Base-by-base conservation (phyloP, 2,797 vertebrate genomes). In the Poliocrania exsul region DNA sequence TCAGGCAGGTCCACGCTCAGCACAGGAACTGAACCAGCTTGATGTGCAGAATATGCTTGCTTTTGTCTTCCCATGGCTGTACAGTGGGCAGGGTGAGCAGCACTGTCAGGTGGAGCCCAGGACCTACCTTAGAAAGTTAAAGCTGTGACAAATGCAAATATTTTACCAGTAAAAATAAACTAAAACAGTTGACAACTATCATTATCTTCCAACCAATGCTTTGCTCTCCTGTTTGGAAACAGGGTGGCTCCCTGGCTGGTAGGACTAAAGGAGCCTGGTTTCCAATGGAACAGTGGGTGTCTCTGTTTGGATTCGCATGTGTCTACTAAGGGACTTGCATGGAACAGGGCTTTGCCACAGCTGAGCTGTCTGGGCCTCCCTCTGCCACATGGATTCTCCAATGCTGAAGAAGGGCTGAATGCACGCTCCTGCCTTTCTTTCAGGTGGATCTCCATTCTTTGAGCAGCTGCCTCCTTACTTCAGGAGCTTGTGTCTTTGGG, bases 1-100 rank as follows among this genome's bases (percentile, higher is more conserved):
- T 99, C 99, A 99, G 98, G 99, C 99, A 99, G 97, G 97, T 96
- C 98, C 96, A 86, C 7, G 92, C 97, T 98, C 88, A 28, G 97
- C 87, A 78, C 96, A 93, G 97, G 97, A 98, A 98, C 97, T 98
- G 97, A 98, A 98, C 97, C 64, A 96, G 97, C 93, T 96, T 97
- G 97, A 98, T 98, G 97, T 97, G 97, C 97, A 97, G 98, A 98
- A 98, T 97, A 96, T 93, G 97, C 96, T 97, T 73, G 91, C 95
- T 97, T 96, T 98, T 86, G 92, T 97, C 97, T 97, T 93, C 75
- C 75, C 82, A 85, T 1, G 3, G 92, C 96, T 86, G 94, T 60
- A 72, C 37, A 8, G 86, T 58, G 88, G 97, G 86, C 88, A 95
- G 95, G 92, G 77, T 75, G 95, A 97, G 85, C 94, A 92, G 94